Conservation (phyloP, 2,888 invertebrate species). For the Cryptophagus acutangulus region DNA sequence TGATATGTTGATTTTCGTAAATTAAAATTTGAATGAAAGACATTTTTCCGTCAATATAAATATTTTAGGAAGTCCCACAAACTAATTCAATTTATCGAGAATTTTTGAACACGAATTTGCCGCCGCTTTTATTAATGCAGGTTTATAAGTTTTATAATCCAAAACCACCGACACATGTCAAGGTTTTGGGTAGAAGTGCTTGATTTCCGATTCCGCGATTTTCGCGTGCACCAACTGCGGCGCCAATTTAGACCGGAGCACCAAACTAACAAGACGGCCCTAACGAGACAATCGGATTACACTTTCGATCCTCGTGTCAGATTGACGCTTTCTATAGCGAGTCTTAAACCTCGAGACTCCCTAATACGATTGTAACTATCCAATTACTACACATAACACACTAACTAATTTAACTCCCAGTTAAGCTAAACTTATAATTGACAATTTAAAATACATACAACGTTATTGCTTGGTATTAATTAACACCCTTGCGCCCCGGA, state of each 20-base stretch:
- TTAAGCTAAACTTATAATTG: slow-evolving; percentile 8
- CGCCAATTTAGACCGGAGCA: slow-evolving; percentile 41
- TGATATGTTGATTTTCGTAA: too few species aligned
- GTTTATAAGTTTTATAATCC: too few species aligned
- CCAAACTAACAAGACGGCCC: slow-evolving; percentile 45
- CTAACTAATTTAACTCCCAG: slow-evolving; percentile 6
- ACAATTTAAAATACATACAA: slow-evolving; percentile 2
- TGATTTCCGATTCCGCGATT: slow-evolving; percentile 28
- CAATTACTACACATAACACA: slow-evolving; percentile 31
- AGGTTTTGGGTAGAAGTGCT: slow-evolving; percentile 34
- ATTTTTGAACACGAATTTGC: slow-evolving; percentile 39
- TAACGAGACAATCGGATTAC: slow-evolving; percentile 49
- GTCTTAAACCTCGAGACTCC: slow-evolving; percentile 27
- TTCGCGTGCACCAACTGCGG: slow-evolving; percentile 38
- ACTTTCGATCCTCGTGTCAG: slow-evolving; percentile 44
- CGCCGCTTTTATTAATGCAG: too few species aligned
- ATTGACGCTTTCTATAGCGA: slow-evolving; percentile 40
- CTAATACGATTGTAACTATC: slow-evolving; percentile 42
- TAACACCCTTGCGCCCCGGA: slow-evolving; percentile 1
- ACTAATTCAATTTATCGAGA: slow-evolving; percentile 47
- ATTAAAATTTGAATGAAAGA: too few species aligned
- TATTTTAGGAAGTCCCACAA: too few species aligned
- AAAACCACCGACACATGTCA: too few species aligned
- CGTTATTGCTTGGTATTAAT: background rate
- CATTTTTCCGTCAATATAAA: too few species aligned